A percentile compares a stretch with the other conserved stretches of the same genome.
These are phyloP conservation scores for Thyatira batis DNA, from an alignment of 2,888 invertebrate genomes.

Conservation along the genomic window DNA sequence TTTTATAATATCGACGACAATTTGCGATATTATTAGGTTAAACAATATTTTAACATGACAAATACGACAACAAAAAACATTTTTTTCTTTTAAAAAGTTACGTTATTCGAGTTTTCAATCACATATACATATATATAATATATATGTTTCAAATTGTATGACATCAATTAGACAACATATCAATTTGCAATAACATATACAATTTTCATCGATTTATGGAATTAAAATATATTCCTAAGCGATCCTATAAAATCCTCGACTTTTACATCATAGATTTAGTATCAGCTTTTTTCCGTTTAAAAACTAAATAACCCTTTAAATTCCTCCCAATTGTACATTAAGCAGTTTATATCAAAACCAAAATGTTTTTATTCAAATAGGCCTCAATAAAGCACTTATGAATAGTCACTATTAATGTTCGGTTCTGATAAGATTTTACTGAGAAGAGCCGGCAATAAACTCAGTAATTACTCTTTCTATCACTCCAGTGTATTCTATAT, in stretches of 20 bases:
- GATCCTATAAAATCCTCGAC: not conserved
- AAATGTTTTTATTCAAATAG: no score
- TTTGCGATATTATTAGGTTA: not conserved
- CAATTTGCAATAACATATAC: not conserved
- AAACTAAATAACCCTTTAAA: no score
- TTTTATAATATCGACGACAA: not conserved
- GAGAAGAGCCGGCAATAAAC: no score
- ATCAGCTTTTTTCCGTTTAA: not conserved
- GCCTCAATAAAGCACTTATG: no score
- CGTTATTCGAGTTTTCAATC: no score
- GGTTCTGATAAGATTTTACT: no score
- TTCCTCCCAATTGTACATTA: not conserved
- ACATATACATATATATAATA: no score
- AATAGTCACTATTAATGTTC: no score
- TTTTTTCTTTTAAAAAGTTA: no score
- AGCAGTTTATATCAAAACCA: not conserved
- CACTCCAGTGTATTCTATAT: not conserved
- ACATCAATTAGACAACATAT: not conserved
- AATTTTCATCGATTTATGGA: not conserved
- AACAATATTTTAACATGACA: not conserved
- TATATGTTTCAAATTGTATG: not conserved
- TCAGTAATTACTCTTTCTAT: no score
- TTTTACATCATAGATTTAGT: not conserved
- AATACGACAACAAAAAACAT: no score
- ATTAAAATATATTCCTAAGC: no score